phyloP scores from a whole-genome alignment of 2,888 invertebrate species.

The Allygus modestus region DNA sequence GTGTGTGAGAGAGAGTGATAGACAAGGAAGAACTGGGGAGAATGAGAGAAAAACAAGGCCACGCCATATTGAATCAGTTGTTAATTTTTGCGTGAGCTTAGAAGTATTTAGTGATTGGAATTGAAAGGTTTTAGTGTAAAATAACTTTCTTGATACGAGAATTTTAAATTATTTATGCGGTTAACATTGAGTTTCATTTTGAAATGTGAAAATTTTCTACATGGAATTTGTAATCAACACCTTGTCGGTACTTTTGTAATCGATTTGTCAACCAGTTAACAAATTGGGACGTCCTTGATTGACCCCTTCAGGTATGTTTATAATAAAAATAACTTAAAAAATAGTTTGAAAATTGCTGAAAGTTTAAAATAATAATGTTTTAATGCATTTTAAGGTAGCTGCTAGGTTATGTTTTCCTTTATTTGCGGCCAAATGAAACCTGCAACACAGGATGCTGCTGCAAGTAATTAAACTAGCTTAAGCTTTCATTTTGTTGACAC shows the following conservation, averaged over 20 bases:
- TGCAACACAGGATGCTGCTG: slow-evolving; percentile 47
- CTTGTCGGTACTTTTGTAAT: slow-evolving; percentile 74
- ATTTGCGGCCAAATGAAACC: slow-evolving; percentile 39
- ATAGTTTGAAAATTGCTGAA: slow-evolving; percentile 6
- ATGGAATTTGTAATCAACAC: slow-evolving; percentile 68
- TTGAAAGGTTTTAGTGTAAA: background rate
- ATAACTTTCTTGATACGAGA: background rate
- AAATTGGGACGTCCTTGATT: slow-evolving; percentile 75
- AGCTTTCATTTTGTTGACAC: slow-evolving; percentile 56
- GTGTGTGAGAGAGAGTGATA: slow-evolving; percentile 65
- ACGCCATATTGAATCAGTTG: slow-evolving; percentile 81
- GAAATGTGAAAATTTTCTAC: slow-evolving; percentile 37
- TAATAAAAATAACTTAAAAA: slow-evolving; percentile 66
- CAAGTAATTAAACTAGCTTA: slow-evolving; percentile 53
- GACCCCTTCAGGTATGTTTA: slow-evolving; percentile 76
- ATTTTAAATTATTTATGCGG: background rate
- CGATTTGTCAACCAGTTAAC: slow-evolving; percentile 78
- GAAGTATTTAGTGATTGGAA: slow-evolving; percentile 65
- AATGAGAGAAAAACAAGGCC: slow-evolving; percentile 75
- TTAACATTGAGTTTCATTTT: background rate
- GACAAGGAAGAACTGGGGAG: slow-evolving; percentile 69
- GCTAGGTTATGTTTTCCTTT: slow-evolving; percentile 48
- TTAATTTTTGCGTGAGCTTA: slow-evolving; percentile 77
- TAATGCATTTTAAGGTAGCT: background rate
- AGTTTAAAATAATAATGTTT: background rate